These are phyloP conservation scores for Hippopotamus amphibius DNA, from an alignment of 2,113 vertebrate genomes.

Conservation along the genomic window DNA sequence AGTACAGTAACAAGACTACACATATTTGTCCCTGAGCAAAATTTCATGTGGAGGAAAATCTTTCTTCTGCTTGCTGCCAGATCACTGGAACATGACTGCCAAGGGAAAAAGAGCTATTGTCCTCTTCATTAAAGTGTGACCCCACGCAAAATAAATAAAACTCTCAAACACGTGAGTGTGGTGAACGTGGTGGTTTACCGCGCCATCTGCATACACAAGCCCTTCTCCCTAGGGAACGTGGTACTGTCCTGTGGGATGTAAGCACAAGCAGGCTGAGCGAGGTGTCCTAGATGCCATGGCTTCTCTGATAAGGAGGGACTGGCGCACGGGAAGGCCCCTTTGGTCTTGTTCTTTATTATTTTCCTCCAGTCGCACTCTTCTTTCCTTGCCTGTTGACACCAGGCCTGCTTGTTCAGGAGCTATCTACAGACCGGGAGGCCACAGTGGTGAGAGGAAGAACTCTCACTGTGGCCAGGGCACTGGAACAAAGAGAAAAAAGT, in stretches of 20 bases:
- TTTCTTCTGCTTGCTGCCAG: neutral
- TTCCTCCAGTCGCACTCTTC: neutral
- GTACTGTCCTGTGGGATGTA: neutral
- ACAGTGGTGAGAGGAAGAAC: neutral
- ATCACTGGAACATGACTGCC: neutral
- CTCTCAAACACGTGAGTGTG: neutral
- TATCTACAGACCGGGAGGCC: neutral
- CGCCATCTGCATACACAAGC: too few species aligned
- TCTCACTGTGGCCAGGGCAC: neutral
- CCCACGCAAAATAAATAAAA: neutral
- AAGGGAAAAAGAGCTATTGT: neutral
- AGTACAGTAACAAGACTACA: neutral
- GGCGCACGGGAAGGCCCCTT: neutral
- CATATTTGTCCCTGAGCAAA: neutral
- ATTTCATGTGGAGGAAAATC: neutral
- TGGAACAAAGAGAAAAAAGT: neutral
- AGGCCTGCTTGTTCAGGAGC: neutral
- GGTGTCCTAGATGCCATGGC: neutral
- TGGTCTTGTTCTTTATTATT: neutral
- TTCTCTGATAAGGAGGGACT: neutral
- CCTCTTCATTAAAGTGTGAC: neutral
- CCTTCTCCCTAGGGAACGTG: neutral
- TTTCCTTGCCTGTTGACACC: neutral
- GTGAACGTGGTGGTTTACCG: neutral
- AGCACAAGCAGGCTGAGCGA: neutral